These are phyloP conservation scores for Gasterosteus aculeatus DNA, from an alignment of 2,113 vertebrate genomes.

Conservation along the genomic window DNA sequence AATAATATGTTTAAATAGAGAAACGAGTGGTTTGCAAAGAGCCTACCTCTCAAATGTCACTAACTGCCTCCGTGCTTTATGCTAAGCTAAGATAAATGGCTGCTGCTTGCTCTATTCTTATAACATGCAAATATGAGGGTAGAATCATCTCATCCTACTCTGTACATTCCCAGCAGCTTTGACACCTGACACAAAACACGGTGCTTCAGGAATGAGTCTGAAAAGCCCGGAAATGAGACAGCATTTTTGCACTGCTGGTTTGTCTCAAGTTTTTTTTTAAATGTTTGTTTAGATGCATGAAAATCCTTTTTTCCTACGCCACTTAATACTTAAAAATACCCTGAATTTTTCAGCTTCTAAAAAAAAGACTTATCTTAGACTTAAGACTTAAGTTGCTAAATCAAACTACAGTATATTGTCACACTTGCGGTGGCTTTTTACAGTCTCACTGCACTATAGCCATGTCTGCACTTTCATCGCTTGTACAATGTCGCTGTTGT, in stretches of 20 bases:
- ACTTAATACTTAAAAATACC: not conserved
- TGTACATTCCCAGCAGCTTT: not conserved
- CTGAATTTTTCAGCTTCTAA: not conserved
- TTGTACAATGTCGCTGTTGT: too few relatives aligned
- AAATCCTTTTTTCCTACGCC: too few relatives aligned
- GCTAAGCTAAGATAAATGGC: not conserved
- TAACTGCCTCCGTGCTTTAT: not conserved
- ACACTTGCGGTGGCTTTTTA: too few relatives aligned
- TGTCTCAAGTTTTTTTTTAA: not conserved
- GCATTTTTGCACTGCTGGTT: not conserved
- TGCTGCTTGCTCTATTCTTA: not conserved
- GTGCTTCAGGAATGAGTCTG: too few relatives aligned
- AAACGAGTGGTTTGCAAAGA: not conserved
- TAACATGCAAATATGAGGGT: not conserved
- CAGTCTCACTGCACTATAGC: too few relatives aligned
- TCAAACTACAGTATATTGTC: too few relatives aligned
- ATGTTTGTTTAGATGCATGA: not conserved
- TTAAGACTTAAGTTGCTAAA: too few relatives aligned
- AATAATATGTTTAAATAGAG: not conserved
- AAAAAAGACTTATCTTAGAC: too few relatives aligned
- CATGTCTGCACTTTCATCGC: too few relatives aligned
- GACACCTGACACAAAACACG: not conserved
- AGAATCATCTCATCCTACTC: not conserved
- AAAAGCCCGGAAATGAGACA: not conserved
- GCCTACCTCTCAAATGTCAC: not conserved